Base-by-base conservation (phyloP, 2,113 vertebrate species). In the Sciurus niger region DNA sequence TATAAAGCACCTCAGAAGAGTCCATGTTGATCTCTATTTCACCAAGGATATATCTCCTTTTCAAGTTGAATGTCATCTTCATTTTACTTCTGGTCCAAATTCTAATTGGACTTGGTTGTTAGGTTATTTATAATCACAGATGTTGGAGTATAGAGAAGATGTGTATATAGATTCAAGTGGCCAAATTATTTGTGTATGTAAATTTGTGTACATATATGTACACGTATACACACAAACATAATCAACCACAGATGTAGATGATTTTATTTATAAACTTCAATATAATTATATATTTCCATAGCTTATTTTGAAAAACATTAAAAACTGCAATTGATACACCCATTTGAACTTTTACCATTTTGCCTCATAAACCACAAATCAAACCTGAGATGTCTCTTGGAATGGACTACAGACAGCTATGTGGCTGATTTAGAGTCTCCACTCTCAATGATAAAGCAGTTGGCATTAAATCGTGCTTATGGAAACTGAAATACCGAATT, bases 291-390 rank as follows among this genome's bases (percentile, higher is more conserved):
- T 85, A 70, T 89, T 30, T 93, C 40, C 20, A 60, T 93, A 65
- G 92, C 14, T 80, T 88, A 76, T 58, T 76, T 92, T 93, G 70
- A 92, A 97, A 80, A 79, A 37, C 73, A 90, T 74, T 87, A 65
- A 84, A 87, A 89, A 93, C 16, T 32, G 18, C 8, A 77, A 32
- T 14, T 43, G 46, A 73, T 51, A 82, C 16, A 60, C 58, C 67
- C 32, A 77, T 73, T 43, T 92, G 74, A 80, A 93, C 70, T 76
- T 79, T 95, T 79, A 82, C 32, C 63, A 86, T 74, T 82, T 84
- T 93, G 43, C 65, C 55, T 78, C 65, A 16, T 30, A 70, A 94
- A 70, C 34, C 60, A 88, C 53, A 82, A 93, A 60, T 65, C 22
- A 94, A 79, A 82, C 43, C 43, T 94, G 74, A 70, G 17, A 30